Evolutionary conservation across 2,113 vertebrate species (phyloP).

Genomic region (Leuciscus idus): DNA sequence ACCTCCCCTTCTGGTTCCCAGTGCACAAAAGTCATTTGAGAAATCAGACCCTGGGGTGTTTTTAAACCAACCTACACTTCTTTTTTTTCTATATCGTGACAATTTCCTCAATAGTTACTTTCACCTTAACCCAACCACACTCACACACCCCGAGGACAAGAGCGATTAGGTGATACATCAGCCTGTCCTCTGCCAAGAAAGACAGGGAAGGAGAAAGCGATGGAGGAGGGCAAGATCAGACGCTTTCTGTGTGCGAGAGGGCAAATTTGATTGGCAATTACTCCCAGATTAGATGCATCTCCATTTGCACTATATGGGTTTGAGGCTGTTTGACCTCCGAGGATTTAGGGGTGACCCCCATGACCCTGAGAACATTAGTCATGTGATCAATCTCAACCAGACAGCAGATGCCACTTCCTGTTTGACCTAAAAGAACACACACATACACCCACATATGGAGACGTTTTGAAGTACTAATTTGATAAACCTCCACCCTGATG

Average conservation of each 20-base stretch:
- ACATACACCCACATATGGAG: conserved; percentile 54
- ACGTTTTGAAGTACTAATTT: conserved; percentile 73
- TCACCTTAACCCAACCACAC: conserved; percentile 16
- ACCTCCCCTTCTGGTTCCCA: neutral
- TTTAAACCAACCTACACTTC: neutral
- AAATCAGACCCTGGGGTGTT: conserved; percentile 64
- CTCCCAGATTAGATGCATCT: conserved; percentile 53
- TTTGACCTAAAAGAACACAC: conserved; percentile 40
- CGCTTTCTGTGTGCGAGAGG: conserved; percentile 30
- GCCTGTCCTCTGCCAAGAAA: conserved; percentile 20
- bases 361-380: conserved; percentile 70
- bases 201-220: conserved; percentile 32
- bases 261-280: conserved; percentile 68
- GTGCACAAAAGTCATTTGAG: conserved; percentile 65
- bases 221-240: conserved; percentile 23
- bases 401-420: conserved; percentile 76
- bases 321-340: conserved; percentile 63
- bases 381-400: conserved; percentile 73
- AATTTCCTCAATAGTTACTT: conserved; percentile 36
- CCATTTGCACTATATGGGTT: conserved; percentile 71
- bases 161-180: conserved; percentile 51
- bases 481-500: conserved; percentile 73
- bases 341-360: conserved; percentile 56
- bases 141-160: conserved; percentile 33
- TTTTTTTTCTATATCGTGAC: neutral